A percentile compares a stretch with the other conserved stretches of the same genome.
Conservation (phyloP, 2,797 vertebrate species). For the Helostoma temminkii region DNA sequence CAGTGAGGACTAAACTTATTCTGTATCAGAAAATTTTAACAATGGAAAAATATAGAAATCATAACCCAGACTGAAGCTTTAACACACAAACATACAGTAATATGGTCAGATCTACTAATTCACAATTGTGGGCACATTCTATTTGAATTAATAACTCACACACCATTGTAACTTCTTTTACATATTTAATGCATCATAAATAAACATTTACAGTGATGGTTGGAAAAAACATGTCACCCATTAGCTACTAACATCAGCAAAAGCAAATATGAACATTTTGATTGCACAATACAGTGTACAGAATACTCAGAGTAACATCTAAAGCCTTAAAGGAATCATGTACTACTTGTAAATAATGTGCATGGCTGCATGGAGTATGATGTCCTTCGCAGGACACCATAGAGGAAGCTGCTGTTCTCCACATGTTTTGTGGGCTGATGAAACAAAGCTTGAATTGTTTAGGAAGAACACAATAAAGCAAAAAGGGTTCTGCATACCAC, state of each 20-base stretch:
- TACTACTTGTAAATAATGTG: neutral
- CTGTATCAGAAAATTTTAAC: slow-evolving; percentile 46
- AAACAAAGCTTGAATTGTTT: neutral
- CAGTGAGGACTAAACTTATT: slow-evolving; percentile 34
- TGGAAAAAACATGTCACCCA: too few relatives aligned
- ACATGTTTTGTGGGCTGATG: neutral
- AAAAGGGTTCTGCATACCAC: neutral
- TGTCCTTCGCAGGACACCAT: neutral
- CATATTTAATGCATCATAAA: too few relatives aligned
- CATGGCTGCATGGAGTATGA: neutral
- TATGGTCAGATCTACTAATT: too few relatives aligned
- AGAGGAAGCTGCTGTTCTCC: neutral
- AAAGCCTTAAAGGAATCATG: neutral
- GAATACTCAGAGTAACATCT: too few relatives aligned
- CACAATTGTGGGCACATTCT: too few relatives aligned
- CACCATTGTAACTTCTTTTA: too few relatives aligned
- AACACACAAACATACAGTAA: slow-evolving; percentile 3
- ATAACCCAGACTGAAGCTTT: slow-evolving; percentile 4
- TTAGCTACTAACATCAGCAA: too few relatives aligned
- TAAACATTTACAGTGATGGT: too few relatives aligned
- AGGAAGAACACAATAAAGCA: neutral
- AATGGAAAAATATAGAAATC: slow-evolving; percentile 36
- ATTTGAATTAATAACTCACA: too few relatives aligned
- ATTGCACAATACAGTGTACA: too few relatives aligned
- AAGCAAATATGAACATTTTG: too few relatives aligned